A percentile compares a stretch with the other conserved stretches of the same genome.
phyloP scores from a whole-genome alignment of 2,797 vertebrate species.

The Odontamblyopus rebecca region DNA sequence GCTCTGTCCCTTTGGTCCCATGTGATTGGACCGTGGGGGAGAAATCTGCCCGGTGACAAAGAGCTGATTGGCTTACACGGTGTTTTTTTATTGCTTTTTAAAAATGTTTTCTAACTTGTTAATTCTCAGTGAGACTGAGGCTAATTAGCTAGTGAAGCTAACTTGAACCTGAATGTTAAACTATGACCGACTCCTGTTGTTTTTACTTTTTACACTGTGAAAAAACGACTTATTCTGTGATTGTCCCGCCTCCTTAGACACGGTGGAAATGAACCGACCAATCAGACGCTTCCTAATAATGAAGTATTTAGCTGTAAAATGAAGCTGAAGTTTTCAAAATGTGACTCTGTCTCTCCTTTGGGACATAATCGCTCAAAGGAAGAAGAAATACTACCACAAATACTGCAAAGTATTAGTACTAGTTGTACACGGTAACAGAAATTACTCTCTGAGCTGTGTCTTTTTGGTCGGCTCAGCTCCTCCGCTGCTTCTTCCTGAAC shows the following conservation, averaged over 20 bases:
- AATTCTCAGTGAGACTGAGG: slow-evolving; percentile 92
- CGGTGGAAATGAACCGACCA: neutral
- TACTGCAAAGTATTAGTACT: no score
- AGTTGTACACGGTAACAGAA: no score
- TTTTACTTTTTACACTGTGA: slow-evolving; percentile 30
- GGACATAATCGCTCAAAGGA: no score
- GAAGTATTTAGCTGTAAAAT: no score
- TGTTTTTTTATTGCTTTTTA: slow-evolving; percentile 49
- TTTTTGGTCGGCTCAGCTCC: slow-evolving; percentile 8
- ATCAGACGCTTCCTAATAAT: neutral
- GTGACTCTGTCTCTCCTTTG: no score
- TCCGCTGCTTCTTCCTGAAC: slow-evolving; percentile 48
- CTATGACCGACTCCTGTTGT: slow-evolving; percentile 66
- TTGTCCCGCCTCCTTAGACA: slow-evolving; percentile 29
- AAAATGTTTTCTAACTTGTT: slow-evolving; percentile 61
- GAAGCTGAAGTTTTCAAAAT: no score
- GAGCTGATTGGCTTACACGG: slow-evolving; percentile 63
- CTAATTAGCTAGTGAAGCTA: slow-evolving; percentile 83
- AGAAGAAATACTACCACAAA: no score
- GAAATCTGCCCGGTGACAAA: slow-evolving; percentile 73
- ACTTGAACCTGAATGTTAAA: slow-evolving; percentile 82
- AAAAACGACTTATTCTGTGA: slow-evolving; percentile 26
- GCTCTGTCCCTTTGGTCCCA: slow-evolving; percentile 77
- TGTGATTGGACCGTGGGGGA: slow-evolving; percentile 79
- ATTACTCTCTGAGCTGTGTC: neutral